Conservation (phyloP, 2,888 invertebrate genomes). For the Erebia ligea region DNA sequence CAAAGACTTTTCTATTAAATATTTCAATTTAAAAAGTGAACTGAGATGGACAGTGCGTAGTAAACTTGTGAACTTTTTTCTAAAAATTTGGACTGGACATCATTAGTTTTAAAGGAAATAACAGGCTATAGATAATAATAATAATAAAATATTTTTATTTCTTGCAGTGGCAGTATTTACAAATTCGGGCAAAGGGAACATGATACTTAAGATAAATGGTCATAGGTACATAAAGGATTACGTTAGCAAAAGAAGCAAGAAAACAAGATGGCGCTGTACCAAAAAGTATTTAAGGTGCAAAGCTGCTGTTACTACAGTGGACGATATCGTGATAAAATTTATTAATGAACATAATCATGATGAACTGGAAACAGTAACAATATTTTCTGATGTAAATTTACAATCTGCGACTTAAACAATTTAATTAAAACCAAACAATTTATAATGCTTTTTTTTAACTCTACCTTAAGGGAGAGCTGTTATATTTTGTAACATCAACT, state of each 20-base stretch:
- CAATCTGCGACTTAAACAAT: neutral
- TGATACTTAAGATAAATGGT: slow-evolving; percentile 36
- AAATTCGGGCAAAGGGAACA: slow-evolving; percentile 20
- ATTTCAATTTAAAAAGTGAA: too few species aligned
- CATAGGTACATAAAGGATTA: slow-evolving; percentile 44
- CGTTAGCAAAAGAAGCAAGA: slow-evolving; percentile 28
- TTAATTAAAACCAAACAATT: neutral
- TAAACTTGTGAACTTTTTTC: too few species aligned
- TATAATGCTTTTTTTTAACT: too few species aligned
- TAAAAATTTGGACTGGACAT: too few species aligned
- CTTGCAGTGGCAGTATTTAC: slow-evolving; percentile 26
- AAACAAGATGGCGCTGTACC: slow-evolving; percentile 54
- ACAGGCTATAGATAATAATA: too few species aligned
- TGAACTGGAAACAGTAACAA: neutral
- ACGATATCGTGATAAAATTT: slow-evolving; percentile 41
- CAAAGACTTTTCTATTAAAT: too few species aligned
- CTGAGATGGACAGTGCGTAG: too few species aligned
- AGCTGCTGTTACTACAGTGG: slow-evolving; percentile 47
- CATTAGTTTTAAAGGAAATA: too few species aligned
- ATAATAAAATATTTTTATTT: neutral
- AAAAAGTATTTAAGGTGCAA: slow-evolving; percentile 46
- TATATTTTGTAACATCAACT: too few species aligned
- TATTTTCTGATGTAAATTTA: neutral
- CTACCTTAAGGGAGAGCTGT: too few species aligned
- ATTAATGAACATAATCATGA: slow-evolving; percentile 43